A percentile compares a stretch with the other conserved stretches of the same genome.
These are phyloP conservation scores for Platycheirus albimanus DNA, from an alignment of 2,888 invertebrate genomes.

Conservation along the genomic window DNA sequence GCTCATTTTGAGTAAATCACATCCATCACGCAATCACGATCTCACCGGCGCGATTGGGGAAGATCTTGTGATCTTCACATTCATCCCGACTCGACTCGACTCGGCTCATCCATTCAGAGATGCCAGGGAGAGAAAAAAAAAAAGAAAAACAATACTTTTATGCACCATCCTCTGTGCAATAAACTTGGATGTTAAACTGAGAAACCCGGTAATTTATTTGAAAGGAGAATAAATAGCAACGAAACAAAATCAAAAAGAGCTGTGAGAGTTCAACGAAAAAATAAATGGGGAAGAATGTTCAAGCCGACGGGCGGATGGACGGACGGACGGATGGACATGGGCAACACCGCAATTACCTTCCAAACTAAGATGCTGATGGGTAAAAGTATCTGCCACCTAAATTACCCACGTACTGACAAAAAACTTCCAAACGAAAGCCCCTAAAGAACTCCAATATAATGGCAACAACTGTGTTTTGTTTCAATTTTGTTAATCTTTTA, in stretches of 20 bases:
- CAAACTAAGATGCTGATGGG: conserved; percentile 29
- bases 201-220: conserved; percentile 56
- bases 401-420: conserved; percentile 47
- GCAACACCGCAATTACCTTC: conserved; percentile 49
- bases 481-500: conserved; percentile 36
- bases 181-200: conserved; percentile 61
- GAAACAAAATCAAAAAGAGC: conserved; percentile 11
- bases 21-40: conserved; percentile 74
- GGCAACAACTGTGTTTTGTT: conserved; percentile 29
- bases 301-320: too few species aligned
- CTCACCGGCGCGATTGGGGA: conserved; percentile 50
- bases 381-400: conserved; percentile 70
- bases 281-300: conserved; percentile 43
- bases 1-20: conserved; percentile 71
- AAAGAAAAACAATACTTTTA: conserved; percentile 12
- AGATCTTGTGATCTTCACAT: conserved; percentile 67
- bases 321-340: too few species aligned
- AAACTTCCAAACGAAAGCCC: conserved; percentile 32
- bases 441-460: conserved; percentile 53
- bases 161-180: conserved; percentile 46
- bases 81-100: conserved; percentile 31
- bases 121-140: conserved; percentile 8
- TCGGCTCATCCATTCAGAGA: conserved; percentile 25
- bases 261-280: conserved; percentile 22
- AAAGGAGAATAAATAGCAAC: conserved; percentile 40